These are phyloP conservation scores for Conomelus anceps DNA, from an alignment of 2,888 invertebrate genomes.

Conservation along the genomic window DNA sequence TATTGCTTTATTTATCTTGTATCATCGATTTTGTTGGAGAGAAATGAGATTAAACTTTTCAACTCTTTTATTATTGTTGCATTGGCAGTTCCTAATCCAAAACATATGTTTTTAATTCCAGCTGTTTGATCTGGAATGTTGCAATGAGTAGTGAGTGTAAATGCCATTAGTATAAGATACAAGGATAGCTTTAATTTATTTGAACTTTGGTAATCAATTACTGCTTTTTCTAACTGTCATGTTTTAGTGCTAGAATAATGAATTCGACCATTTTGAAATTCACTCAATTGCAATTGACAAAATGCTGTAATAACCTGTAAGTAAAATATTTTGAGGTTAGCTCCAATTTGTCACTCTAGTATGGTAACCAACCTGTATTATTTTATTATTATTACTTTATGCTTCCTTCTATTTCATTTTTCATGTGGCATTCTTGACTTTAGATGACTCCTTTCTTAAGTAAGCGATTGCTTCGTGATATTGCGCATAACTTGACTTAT, in stretches of 20 bases:
- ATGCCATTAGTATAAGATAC: neutral
- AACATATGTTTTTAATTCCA: neutral
- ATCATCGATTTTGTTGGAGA: too few species aligned
- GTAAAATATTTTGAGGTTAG: neutral
- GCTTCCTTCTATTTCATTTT: too few species aligned
- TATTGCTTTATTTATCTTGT: too few species aligned
- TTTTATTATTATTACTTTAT: too few species aligned
- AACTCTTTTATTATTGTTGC: neutral
- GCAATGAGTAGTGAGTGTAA: neutral
- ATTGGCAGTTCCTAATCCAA: neutral
- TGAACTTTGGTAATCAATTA: too few species aligned
- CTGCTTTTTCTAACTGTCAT: neutral
- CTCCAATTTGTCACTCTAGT: too few species aligned
- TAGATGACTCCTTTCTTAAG: too few species aligned
- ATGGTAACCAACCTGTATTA: too few species aligned
- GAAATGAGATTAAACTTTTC: too few species aligned
- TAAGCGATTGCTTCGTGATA: too few species aligned
- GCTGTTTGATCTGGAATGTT: neutral
- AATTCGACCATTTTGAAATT: neutral
- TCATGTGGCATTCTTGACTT: too few species aligned
- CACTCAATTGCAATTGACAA: neutral
- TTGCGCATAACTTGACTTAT: too few species aligned
- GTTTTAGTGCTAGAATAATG: neutral
- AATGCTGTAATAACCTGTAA: neutral
- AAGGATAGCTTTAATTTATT: neutral